phyloP scores from a whole-genome alignment of 2,113 vertebrate species.

The Anoplopoma fimbria region DNA sequence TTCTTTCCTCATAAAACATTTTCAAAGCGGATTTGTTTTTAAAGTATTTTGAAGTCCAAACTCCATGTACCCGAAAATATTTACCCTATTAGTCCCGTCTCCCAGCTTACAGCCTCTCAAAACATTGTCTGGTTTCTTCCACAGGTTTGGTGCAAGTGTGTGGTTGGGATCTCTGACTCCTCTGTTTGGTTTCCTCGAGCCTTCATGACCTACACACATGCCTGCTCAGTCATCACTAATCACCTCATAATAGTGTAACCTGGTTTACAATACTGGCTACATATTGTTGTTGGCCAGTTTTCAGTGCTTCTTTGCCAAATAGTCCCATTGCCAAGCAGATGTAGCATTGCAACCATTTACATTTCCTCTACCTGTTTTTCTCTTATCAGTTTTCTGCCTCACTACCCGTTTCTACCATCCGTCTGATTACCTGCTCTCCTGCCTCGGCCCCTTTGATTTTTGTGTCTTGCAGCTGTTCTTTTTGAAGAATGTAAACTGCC shows the following conservation, averaged over 20 bases:
- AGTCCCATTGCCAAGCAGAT: constrained; percentile 3
- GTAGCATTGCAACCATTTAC: not conserved
- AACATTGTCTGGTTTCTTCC: too few species aligned
- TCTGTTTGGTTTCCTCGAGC: not conserved
- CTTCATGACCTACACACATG: not conserved
- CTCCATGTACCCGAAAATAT: too few species aligned
- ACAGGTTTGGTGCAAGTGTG: too few species aligned
- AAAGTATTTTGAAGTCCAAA: too few species aligned
- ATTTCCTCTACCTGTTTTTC: constrained; percentile 9
- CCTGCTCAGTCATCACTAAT: not conserved
- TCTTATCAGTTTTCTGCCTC: constrained; percentile 22
- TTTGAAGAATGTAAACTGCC: not conserved
- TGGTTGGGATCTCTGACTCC: too few species aligned
- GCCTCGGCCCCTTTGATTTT: not conserved
- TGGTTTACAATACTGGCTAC: not conserved
- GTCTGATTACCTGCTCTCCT: not conserved
- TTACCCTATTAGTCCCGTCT: too few species aligned
- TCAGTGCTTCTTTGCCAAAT: not conserved
- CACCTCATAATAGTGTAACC: not conserved
- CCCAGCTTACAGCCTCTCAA: too few species aligned
- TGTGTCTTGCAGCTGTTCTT: not conserved
- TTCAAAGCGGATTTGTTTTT: too few species aligned
- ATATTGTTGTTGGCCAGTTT: not conserved
- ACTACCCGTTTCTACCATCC: not conserved
- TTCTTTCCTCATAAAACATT: too few species aligned